These are phyloP conservation scores for Orycteropus afer DNA, from an alignment of 2,113 vertebrate species.

Conservation along the genomic window DNA sequence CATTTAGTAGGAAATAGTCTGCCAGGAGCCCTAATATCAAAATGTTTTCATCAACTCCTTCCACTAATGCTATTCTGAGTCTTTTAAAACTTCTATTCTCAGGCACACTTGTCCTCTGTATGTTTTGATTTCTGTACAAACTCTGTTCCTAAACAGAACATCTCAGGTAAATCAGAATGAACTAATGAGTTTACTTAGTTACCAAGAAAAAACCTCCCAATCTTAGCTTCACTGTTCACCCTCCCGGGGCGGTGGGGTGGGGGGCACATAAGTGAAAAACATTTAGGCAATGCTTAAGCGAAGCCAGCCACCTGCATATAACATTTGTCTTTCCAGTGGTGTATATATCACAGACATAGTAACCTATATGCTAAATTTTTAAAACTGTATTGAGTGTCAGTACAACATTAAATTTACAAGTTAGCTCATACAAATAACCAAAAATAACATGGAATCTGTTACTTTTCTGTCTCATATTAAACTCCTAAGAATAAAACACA, in stretches of 20 bases:
- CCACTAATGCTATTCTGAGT: neutral
- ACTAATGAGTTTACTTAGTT: slow-evolving; percentile 23
- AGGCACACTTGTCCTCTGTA: neutral
- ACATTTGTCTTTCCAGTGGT: neutral
- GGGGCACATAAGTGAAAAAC: neutral
- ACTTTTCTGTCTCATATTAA: neutral
- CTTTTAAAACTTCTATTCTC: slow-evolving; percentile 49
- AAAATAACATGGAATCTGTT: neutral
- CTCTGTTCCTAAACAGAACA: slow-evolving; percentile 30
- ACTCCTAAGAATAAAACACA: neutral
- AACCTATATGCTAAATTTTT: neutral
- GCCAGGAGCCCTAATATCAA: neutral
- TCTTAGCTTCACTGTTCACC: neutral
- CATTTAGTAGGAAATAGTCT: slow-evolving; percentile 12
- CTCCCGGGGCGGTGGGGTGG: too few species aligned
- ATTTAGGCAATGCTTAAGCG: neutral
- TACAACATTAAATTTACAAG: slow-evolving; percentile 16
- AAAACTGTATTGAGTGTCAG: neutral
- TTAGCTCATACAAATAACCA: slow-evolving; percentile 11
- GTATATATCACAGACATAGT: neutral
- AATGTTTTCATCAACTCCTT: slow-evolving; percentile 29
- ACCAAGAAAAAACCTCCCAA: neutral
- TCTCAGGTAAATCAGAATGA: neutral
- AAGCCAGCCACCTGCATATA: neutral
- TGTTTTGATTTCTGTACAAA: slow-evolving; percentile 28